phyloP scores from a whole-genome alignment of 2,888 invertebrate genomes.

The Xestoiulus laeticollis region DNA sequence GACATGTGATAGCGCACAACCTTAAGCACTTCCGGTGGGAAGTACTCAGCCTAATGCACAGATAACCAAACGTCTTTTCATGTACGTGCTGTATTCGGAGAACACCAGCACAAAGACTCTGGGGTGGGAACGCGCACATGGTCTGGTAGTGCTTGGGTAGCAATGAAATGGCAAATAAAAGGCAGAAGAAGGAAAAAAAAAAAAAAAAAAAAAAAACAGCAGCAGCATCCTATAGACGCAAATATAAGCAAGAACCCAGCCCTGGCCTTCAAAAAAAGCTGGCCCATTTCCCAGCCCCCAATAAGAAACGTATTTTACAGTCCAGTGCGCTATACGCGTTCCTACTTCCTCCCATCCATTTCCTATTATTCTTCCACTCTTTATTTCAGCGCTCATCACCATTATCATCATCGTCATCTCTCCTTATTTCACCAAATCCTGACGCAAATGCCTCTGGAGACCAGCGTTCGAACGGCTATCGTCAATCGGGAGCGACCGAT shows the following conservation, averaged over 20 bases:
- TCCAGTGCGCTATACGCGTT: conserved; percentile 19
- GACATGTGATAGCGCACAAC: conserved; percentile 48
- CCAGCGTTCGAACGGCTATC: conserved; percentile 23
- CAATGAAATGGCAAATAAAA: neutral
- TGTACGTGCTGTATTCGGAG: conserved; percentile 29
- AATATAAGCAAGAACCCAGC: neutral
- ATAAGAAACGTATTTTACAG: conserved; percentile 32
- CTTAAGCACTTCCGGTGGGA: conserved; percentile 50
- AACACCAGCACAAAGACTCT: conserved; percentile 7
- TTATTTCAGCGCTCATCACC: conserved; percentile 42
- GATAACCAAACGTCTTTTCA: conserved; percentile 24
- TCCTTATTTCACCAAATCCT: conserved; percentile 25
- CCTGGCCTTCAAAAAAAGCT: conserved; percentile 9
- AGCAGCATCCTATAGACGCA: neutral
- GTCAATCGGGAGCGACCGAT: conserved; percentile 8
- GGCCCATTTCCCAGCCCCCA: conserved; percentile 34
- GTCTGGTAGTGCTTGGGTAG: neutral
- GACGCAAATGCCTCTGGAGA: conserved; percentile 36
- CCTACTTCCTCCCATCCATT: conserved; percentile 36
- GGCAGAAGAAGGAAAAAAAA: neutral
- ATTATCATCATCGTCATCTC: conserved; percentile 40
- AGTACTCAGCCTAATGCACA: conserved; percentile 46
- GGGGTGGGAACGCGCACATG: conserved; percentile 17
- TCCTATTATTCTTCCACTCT: conserved; percentile 39
- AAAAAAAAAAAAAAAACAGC: neutral